A percentile compares a stretch with the other conserved stretches of the same genome.
Conservation (phyloP, 35 echinoderm and acorn worm species). For the Lytechinus variegatus region DNA sequence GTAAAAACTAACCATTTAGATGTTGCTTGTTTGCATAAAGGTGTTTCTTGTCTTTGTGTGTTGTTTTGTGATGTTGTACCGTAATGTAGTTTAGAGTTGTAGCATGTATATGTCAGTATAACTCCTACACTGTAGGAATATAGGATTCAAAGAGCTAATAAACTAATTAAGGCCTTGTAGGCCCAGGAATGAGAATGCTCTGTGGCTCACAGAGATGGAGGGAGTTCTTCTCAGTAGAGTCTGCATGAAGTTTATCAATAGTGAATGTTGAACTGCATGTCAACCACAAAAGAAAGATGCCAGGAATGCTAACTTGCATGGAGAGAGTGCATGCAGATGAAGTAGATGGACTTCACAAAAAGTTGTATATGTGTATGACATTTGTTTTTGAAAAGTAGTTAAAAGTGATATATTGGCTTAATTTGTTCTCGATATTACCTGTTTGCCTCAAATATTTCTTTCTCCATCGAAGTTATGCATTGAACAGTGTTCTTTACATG, state of each 20-base stretch:
- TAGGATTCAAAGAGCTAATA: background rate
- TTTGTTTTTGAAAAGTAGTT: background rate
- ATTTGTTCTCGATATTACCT: background rate
- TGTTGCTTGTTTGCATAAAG: background rate
- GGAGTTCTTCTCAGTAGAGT: background rate
- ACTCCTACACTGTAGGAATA: background rate
- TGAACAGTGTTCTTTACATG: background rate
- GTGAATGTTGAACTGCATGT: conserved; percentile 1
- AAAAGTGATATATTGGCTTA: background rate
- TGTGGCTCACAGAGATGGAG: background rate
- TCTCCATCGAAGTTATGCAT: background rate
- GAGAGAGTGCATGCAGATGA: background rate
- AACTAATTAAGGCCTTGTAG: conserved; percentile 10
- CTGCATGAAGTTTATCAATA: background rate
- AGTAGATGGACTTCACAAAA: background rate
- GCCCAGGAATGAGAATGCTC: background rate
- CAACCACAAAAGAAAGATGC: background rate
- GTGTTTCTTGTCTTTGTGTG: background rate
- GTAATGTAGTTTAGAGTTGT: background rate
- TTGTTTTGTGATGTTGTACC: background rate
- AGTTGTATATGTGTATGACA: background rate
- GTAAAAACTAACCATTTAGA: background rate
- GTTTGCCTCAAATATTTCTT: conserved; percentile 33
- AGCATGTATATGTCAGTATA: background rate
- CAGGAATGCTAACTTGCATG: conserved; percentile 1